Base-by-base conservation (phyloP, 2,797 vertebrate species). In the Ptychobarbus kaznakovi region DNA sequence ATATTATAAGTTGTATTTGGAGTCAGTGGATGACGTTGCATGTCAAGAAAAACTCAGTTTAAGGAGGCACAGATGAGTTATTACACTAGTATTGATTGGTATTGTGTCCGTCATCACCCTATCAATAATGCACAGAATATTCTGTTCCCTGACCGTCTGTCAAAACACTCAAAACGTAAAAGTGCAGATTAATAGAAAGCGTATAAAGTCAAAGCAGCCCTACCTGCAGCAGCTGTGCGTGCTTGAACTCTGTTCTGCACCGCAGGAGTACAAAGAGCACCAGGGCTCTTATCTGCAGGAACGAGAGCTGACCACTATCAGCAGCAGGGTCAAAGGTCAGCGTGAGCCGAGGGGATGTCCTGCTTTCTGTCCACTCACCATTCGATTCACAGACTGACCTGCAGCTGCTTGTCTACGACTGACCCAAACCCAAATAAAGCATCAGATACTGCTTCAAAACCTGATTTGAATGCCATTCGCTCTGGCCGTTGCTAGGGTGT, bases 251-350 rank as follows among this genome's bases (percentile, higher is more conserved):
- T 81, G 81, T 56, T 74, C 80, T 25, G 63, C 32, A 56, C 53
- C 69, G 42, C 76, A 70, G 63, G 56, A 42, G 85, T 76, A 85
- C 86, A 89, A 87, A 86, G 86, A 86, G 49, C 86, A 38, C 46
- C 58, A 35, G 72, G 65, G 65, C 40, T 63, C 58, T 85, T 87
- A 87, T 87, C 86, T 84, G 72, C 3, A 65, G 35, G 40, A 77
- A 40, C 42, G 35, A 20, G 28, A 16, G 16, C 25, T 51, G 63
- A 81, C 44, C 44, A 40, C 65, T n/a, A n/a, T 51, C 44, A 51
- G 44, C 40, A 49, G 28, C 16, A 11, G 72, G 81, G 81, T 83
- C 81, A 83, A 83, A 76, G 81, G 81, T 83, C 81, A 83, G 56
- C 2, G 28, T 65, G 42, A 22, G 56, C 18, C 8, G 4, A 46